These are phyloP conservation scores for Callithrix jacchus DNA, from an alignment of 2,113 vertebrate genomes.

Conservation along the genomic window DNA sequence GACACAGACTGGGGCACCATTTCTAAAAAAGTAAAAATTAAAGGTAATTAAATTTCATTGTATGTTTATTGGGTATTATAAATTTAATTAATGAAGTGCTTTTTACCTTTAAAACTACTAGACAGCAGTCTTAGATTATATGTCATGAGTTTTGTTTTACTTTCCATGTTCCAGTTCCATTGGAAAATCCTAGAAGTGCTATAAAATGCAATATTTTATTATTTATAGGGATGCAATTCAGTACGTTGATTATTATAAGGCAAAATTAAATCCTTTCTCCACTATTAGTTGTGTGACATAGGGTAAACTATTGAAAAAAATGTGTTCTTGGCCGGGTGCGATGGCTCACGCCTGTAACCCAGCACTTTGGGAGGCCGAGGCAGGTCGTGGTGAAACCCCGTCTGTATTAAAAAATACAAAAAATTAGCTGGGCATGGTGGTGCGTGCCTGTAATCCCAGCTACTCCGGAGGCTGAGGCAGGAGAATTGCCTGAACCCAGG, in stretches of 20 bases:
- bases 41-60: neutral
- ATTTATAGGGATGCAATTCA: neutral
- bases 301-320: neutral
- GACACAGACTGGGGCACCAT: no score
- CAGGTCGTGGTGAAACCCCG: no score
- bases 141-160: neutral
- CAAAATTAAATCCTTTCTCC: neutral
- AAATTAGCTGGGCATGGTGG: no score
- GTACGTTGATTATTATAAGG: neutral
- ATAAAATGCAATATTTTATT: neutral
- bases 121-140: neutral
- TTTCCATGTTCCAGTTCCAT: neutral
- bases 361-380: no score
- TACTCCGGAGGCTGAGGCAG: no score
- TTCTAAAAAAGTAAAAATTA: no score
- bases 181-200: neutral
- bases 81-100: neutral
- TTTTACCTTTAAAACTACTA: neutral
- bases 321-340: neutral
- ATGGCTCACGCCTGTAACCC: no score
- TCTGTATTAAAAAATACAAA: no score
- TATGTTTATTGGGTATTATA: neutral
- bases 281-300: neutral
- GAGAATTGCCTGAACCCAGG: no score
- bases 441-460: no score